Evolutionary conservation across 2,797 vertebrate genomes (phyloP).

Genomic region (Lutjanus argentimaculatus): DNA sequence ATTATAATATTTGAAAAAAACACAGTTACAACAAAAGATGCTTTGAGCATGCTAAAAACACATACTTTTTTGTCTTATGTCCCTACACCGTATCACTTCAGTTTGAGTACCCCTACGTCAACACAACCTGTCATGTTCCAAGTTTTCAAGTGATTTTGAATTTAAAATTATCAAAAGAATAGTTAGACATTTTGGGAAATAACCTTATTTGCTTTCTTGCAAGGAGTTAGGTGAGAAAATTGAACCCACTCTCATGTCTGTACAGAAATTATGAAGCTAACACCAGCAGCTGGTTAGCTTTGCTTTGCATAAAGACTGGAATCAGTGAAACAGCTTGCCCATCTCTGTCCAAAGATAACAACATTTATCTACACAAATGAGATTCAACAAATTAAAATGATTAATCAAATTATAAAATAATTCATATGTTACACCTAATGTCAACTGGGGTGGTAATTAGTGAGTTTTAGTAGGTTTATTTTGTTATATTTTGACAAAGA

Average conservation of each 20-base stretch:
- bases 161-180: not conserved
- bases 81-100: not conserved
- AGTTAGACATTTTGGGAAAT: not conserved
- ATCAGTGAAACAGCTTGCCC: not conserved
- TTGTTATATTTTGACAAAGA: not conserved
- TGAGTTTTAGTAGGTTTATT: not conserved
- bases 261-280: not conserved
- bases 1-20: not conserved
- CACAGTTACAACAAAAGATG: not conserved
- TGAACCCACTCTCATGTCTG: too few species aligned
- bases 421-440: not conserved
- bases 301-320: not conserved
- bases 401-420: not conserved
- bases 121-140: not conserved
- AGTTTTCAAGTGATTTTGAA: not conserved
- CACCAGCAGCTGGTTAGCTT: not conserved
- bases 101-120: not conserved
- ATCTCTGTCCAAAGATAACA: not conserved
- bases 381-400: not conserved
- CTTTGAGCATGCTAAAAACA: not conserved
- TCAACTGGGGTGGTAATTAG: not conserved
- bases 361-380: not conserved
- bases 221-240: not conserved
- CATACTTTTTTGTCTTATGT: not conserved
- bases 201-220: not conserved